Evolutionary conservation across 2,888 invertebrate species (phyloP).

Genomic region (Ptychoptera albimana): DNA sequence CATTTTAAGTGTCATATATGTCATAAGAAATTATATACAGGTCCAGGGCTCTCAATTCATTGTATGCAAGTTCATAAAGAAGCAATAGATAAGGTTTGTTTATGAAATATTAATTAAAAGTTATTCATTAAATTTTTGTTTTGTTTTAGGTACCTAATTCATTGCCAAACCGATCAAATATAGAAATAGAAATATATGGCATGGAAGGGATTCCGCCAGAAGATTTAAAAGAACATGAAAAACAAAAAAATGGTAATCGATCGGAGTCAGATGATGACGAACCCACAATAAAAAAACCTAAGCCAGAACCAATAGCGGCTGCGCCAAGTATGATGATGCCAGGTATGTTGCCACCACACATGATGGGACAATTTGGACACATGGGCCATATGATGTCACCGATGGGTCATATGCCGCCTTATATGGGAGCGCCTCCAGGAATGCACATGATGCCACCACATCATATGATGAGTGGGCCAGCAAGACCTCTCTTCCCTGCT

Average conservation of each 20-base stretch:
- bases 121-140: background rate
- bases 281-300: slow-evolving; percentile 59
- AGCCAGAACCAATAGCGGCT: slow-evolving; percentile 36
- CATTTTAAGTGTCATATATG: slow-evolving; percentile 99
- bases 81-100: slow-evolving; percentile 73
- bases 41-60: slow-evolving; percentile 93
- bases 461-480: slow-evolving; percentile 40
- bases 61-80: slow-evolving; percentile 99
- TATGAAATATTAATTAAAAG: background rate
- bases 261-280: slow-evolving; percentile 76
- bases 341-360: slow-evolving; percentile 38
- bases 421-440: slow-evolving; percentile 48
- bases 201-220: slow-evolving; percentile 99
- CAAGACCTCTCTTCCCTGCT: slow-evolving; percentile 71
- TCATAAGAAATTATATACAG: slow-evolving; percentile 94
- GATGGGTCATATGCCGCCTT: slow-evolving; percentile 57
- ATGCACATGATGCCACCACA: slow-evolving; percentile 39
- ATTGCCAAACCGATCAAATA: slow-evolving; percentile 90
- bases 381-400: slow-evolving; percentile 46
- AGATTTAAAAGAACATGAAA: slow-evolving; percentile 88
- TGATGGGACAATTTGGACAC: slow-evolving; percentile 39
- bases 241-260: slow-evolving; percentile 58
- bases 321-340: slow-evolving; percentile 46
- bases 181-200: slow-evolving; percentile 99
- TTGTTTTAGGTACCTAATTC: slow-evolving; percentile 72